Evolutionary conservation across 2,113 vertebrate species (phyloP), one percentile per base, ranked within the genome.

Genomic region (Corythornis madagascariensis): DNA sequence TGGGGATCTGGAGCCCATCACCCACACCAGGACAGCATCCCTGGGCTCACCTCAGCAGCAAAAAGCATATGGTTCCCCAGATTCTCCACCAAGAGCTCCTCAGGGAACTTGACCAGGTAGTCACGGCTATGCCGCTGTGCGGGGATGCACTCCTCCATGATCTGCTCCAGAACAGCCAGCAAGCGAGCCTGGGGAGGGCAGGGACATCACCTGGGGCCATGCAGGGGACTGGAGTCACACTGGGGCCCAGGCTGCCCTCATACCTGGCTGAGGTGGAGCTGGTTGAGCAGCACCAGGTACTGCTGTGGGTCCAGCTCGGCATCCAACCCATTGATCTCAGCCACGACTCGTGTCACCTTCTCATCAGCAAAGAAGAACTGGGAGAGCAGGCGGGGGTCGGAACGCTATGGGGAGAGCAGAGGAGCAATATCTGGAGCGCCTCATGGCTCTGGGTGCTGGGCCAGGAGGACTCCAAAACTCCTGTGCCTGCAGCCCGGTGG

Each of bases 331-430:
- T 97, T 97, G 88, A 98, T 96, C 83, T 98, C 97, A 0, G 96
- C 88, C 53, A 97, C 96, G 77, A 98, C 96, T 10, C 31, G 86
- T 0, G 94, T 97, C 84, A 98, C 93, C 66, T 94, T 94, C 85
- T 98, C 97, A 2, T 98, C 97, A 0, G 98, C 96, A 38, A 97
- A 97, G 88, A 97, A 98, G 93, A 98, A 98, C 79, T 97, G 97
- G 21, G 97, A 96, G 73, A 98, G 91, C 67, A 97, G 94, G 24
- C 97, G 96, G 11, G 97, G 92, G 95, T 98, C 97, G 4, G 97
- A 98, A 71, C 97, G 97, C 98, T 98, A 92, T 0, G 10, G 76
- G 56, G 28, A 75, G 42, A 79, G 65, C n/a, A 13, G 47, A 28
- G 26, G 7, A 14, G 11, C 1, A 4, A 29, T 13, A 45, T n/a